phyloP scores from a whole-genome alignment of 1,140 invertebrate species.

The Agrypnia vestita region DNA sequence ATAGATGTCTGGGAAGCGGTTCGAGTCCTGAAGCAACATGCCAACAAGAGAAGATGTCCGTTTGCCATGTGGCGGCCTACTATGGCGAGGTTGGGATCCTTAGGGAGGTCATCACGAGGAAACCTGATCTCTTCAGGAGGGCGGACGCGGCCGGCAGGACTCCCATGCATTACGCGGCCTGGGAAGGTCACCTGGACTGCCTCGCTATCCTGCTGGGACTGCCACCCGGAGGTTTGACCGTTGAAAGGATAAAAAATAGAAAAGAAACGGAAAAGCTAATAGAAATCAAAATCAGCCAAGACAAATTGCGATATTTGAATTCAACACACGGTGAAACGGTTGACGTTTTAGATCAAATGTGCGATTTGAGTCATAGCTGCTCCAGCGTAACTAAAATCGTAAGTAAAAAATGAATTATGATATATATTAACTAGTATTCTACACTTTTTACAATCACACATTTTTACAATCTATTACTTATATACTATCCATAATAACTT shows the following conservation, averaged over 20 bases:
- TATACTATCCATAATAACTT: no score
- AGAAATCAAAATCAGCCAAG: constrained; percentile 19
- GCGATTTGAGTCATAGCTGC: constrained; percentile 35
- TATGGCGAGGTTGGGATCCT: constrained; percentile 65
- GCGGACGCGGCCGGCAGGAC: constrained; percentile 68
- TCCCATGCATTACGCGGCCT: constrained; percentile 70
- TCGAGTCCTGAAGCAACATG: constrained; percentile 72
- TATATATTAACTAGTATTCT: no score
- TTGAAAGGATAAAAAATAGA: background rate
- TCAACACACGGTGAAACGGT: background rate
- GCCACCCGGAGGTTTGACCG: constrained; percentile 61
- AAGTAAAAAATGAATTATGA: no score
- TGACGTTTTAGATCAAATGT: background rate
- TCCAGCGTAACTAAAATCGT: constrained; percentile 23
- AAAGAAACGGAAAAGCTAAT: background rate
- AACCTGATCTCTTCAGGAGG: constrained; percentile 65
- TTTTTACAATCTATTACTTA: no score
- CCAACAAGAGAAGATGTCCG: constrained; percentile 66
- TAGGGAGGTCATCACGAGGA: constrained; percentile 65
- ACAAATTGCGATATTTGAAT: background rate
- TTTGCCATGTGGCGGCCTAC: constrained; percentile 68
- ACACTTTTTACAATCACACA: no score
- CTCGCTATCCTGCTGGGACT: constrained; percentile 68
- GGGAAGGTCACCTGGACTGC: constrained; percentile 67
- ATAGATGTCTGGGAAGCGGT: constrained; percentile 67